Evolutionary conservation across 92 coral and sea anemone genomes (phyloP).

Genomic region (Siderastrea radians): DNA sequence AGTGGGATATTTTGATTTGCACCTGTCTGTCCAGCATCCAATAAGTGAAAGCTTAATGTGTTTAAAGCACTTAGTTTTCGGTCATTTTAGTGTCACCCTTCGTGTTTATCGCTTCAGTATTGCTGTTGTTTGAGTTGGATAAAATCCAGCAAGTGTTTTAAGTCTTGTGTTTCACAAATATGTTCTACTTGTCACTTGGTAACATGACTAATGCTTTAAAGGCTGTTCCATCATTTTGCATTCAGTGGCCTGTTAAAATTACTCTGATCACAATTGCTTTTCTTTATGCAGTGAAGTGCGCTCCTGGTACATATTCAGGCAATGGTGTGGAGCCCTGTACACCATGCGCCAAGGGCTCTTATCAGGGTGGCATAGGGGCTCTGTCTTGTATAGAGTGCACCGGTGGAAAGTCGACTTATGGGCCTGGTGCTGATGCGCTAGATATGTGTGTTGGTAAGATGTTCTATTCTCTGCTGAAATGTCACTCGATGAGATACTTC

Average conservation of each 20-base stretch:
- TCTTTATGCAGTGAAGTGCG: slow-evolving; percentile 88
- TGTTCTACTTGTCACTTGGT: background rate
- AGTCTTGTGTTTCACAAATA: too few species aligned
- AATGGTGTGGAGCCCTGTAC: slow-evolving; percentile 97
- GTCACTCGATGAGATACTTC: background rate
- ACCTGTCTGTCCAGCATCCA: too few species aligned
- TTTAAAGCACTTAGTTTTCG: too few species aligned
- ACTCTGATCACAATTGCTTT: background rate
- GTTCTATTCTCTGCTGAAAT: background rate
- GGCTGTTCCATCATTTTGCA: background rate
- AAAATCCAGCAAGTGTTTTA: too few species aligned
- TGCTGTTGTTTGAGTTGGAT: too few species aligned
- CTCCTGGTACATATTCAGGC: slow-evolving; percentile 92
- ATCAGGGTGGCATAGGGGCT: slow-evolving; percentile 77
- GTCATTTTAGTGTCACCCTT: too few species aligned
- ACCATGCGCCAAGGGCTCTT: slow-evolving; percentile 91
- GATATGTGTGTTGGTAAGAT: slow-evolving; percentile 87
- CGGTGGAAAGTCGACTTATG: slow-evolving; percentile 85
- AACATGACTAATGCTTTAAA: background rate
- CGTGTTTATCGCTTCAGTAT: too few species aligned
- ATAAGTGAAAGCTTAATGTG: too few species aligned
- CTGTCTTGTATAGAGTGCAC: slow-evolving; percentile 84
- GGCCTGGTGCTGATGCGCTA: slow-evolving; percentile 85
- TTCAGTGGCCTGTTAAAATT: background rate
- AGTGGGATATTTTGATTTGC: too few species aligned